A percentile compares a stretch with the other conserved stretches of the same genome.
phyloP scores from a whole-genome alignment of 2,113 vertebrate species.

The Trichechus manatus region DNA sequence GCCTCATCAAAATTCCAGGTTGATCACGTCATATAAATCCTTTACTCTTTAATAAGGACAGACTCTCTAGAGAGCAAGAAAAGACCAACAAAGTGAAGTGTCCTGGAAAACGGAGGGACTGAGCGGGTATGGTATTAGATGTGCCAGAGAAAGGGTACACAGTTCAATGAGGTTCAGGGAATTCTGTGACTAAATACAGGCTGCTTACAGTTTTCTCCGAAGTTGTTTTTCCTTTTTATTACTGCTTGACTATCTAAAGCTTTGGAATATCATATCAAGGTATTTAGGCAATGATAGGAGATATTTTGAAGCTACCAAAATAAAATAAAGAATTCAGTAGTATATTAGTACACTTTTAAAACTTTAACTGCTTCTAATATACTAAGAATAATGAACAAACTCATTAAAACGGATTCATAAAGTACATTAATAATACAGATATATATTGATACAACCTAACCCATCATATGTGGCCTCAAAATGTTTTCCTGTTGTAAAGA shows the following conservation, averaged over 20 bases:
- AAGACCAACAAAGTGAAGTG: neutral
- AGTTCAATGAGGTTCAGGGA: neutral
- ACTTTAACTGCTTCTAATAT: neutral
- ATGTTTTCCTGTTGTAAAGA: conserved; percentile 11
- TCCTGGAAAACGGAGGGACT: neutral
- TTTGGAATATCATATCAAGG: neutral
- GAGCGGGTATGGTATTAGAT: neutral
- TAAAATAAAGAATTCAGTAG: neutral
- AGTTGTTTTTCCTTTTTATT: conserved; percentile 11
- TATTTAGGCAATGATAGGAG: neutral
- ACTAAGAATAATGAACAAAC: conserved; percentile 7
- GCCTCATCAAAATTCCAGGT: conserved; percentile 20
- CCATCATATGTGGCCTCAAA: conserved; percentile 12
- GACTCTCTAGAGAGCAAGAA: neutral
- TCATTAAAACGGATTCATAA: conserved; percentile 39
- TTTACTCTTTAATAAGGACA: conserved; percentile 18
- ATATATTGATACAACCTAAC: neutral
- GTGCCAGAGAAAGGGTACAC: neutral
- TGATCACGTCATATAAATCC: neutral
- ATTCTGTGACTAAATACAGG: neutral
- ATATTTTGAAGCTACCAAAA: conserved; percentile 30
- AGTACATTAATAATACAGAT: neutral
- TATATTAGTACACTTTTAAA: conserved; percentile 15
- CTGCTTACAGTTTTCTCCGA: conserved; percentile 29
- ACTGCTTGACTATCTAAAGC: conserved; percentile 22